Evolutionary conservation across 2,797 vertebrate species (phyloP), one percentile per base, ranked within the genome.

Genomic region (Microctenopoma lineatum): DNA sequence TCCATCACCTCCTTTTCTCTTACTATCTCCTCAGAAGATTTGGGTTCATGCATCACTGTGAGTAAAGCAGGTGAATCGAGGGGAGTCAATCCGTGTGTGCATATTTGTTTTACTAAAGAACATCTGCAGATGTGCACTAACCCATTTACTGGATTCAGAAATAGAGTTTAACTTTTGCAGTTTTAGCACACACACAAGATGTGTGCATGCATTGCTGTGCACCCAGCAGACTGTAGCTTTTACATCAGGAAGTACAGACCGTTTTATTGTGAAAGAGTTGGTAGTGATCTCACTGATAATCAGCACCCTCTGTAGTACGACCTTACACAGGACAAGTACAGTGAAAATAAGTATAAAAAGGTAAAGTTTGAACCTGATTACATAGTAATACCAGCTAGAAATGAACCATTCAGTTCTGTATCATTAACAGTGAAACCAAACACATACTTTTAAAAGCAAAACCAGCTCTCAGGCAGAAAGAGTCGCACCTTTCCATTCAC

Each of bases 1-100:
- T 61, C 41, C 34, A 53, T 7, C 34, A 16, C 39, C 32, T 14
- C 12, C 25, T 7, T 16, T 38, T 45, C 29, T 32, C 46, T 21
- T 21, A 48, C 58, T 6, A 36, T 64, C 72, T 63, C 72, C 57
- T 52, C 12, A 26, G 56, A 76, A 77, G 68, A 70, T 86, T 77
- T 26, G 1, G 57, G 57, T 84, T 82, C 84, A 85, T 73, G 81
- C 21, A 21, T 21, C 75, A 85, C 81, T 78, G 74, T 84, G 70
- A 85, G 73, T 73, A 59, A 78, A 67, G 71, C 58, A 34, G 53
- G 27, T 60, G 26, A 65, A 88, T 89, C 70, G 21, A 21, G 21
- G 21, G 21, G 21, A 21, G 21, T 21, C 21, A 21, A 21, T 21
- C 27, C 3, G 27, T 29, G 27, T 32, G 63, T 53, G 10, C 47